These are phyloP conservation scores for Lucilia sericata DNA, from an alignment of 1,140 invertebrate species.

Conservation along the genomic window DNA sequence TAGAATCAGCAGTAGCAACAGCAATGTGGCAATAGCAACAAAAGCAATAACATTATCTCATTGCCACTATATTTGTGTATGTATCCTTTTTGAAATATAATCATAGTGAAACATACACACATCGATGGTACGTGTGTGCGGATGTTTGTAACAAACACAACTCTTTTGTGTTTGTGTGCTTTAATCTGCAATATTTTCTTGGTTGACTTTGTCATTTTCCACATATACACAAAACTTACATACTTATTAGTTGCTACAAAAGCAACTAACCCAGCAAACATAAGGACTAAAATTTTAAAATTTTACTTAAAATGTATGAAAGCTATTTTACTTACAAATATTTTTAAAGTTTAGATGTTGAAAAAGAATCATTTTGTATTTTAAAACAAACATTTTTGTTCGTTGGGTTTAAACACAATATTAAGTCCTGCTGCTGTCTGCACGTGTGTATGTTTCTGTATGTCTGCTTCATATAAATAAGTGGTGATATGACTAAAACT, in stretches of 20 bases:
- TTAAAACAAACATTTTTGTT: too few relatives aligned
- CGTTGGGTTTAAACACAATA: neutral
- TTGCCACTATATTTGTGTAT: neutral
- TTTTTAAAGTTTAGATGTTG: too few relatives aligned
- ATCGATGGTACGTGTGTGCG: neutral
- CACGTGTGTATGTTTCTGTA: neutral
- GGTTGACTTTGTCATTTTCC: conserved; percentile 40
- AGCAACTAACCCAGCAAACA: neutral
- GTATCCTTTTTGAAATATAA: neutral
- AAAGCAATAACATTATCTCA: conserved; percentile 23
- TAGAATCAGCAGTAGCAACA: neutral
- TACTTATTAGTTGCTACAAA: neutral
- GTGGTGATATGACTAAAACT: conserved; percentile 42
- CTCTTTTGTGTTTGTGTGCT: conserved; percentile 28
- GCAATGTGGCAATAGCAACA: neutral
- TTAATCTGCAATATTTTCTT: conserved; percentile 42
- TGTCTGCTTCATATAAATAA: conserved; percentile 11
- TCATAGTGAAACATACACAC: neutral
- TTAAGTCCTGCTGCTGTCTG: neutral
- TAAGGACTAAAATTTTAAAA: too few relatives aligned
- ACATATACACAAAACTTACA: neutral
- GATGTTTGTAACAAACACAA: neutral
- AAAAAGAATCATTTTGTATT: too few relatives aligned
- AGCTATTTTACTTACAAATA: too few relatives aligned
- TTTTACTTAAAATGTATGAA: too few relatives aligned